Evolutionary conservation across 2,888 invertebrate species (phyloP), one percentile per base, ranked within the genome.

Genomic region (Netelia melanura): DNA sequence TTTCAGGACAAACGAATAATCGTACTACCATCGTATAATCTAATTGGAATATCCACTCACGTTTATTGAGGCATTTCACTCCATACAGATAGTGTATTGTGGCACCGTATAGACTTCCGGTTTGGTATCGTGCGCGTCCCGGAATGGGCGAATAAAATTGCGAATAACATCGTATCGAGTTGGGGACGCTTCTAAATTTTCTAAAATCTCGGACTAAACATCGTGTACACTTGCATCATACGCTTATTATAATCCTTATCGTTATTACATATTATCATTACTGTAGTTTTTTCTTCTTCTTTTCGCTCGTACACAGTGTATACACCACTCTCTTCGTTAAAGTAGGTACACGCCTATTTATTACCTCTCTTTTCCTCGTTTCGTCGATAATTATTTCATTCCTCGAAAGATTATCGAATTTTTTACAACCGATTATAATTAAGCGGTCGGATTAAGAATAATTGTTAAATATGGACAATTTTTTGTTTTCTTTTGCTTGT

Each of bases 1-100:
- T 48, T 3, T 10, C 14, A 48, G 48, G 48, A 14, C 11, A 48
- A 14, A 10, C 14, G 48, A 48, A 48, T 48, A 48, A 48, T 48
- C 14, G 14, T 61, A 61, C 21, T 9, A 58, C n/a, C 2, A n/a
- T 14, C 21, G 14, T 61, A 43, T 62, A 64, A 38, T 44, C 54
- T 17, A 17, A 77, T 77, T 72, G 61, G 72, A 77, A 74, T 87
- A 80, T 85, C 81, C 81, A 85, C 67, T 87, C 71, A 85, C 72
- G 38, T 87, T 87, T 87, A 87, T 87, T 87, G 85, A 84, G 86
- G 85, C 82, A 82, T 86, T 85, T 86, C 82, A 83, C 81, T 87
- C 75, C 82, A 71, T 87, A 87, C 86, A 87, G 84, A 77, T 61
- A 78, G 56, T 62, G 72, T 76, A 62, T 77, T 25, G 68, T 68